Evolutionary conservation across 2,113 vertebrate species (phyloP), one percentile per base, ranked within the genome.

Genomic region (Picathartes gymnocephalus): DNA sequence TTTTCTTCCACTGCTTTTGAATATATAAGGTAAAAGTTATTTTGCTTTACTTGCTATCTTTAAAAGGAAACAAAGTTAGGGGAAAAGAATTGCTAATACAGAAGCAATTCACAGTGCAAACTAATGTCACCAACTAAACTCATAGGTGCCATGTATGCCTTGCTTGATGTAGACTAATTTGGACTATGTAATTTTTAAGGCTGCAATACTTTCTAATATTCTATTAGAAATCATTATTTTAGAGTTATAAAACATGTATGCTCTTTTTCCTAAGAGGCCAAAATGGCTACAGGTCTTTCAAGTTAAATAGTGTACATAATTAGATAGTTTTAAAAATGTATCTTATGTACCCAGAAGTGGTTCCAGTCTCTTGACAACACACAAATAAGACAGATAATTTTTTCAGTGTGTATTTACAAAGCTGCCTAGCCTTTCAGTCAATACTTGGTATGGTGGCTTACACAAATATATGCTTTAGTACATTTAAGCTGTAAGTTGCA

Each of bases 251-350:
- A 96, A 96, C 93, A 97, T 96, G 88, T 61, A 97, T 94, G 72
- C 27, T 92, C 44, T 93, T 94, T 97, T 94, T 90, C 94, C 95
- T 96, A 88, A 76, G 95, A 95, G 90, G 80, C 82, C 76, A 39
- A 92, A 93, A 96, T 90, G 94, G 69, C 94, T 96, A 96, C 94
- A 95, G 92, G 90, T 96, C 88, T 97, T 95, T 96, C 86, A 78
- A 94, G 65, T 96, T 93, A 96, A 95, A 90, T 86, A 74, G n/a
- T 86, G 37, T 88, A 92, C 71, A 35, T 93, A 95, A 91, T 95
- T 88, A 94, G 80, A 73, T 64, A 86, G 64, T 86, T 93, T 96
- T 33, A 90, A 94, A 96, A 96, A 96, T 96, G 79, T 87, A 96
- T 96, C 60, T 96, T 95, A 88, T 95, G 94, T 96, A 90, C 85